Evolutionary conservation across 2,888 invertebrate genomes (phyloP), one percentile per base, ranked within the genome.

Genomic region (Gastracanthus pulcherrimus): DNA sequence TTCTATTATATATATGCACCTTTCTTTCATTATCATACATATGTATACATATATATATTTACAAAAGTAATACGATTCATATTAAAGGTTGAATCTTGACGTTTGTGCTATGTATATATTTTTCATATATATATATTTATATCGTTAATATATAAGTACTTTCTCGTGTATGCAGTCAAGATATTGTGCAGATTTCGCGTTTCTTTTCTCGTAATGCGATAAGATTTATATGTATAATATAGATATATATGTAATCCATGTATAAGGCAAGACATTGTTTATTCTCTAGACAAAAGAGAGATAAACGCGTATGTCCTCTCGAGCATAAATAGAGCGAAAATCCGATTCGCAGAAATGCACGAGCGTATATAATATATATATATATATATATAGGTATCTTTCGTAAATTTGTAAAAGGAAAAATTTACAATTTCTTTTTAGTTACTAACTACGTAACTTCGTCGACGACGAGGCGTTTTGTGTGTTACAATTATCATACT

Each of bases 141-240:
- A 41, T n/a, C 23, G 9, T 71, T 41, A 55, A 66, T 64, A 45
- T 74, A 81, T 83, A 83, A 83, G 83, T 83, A 83, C 83, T 83
- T 83, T 83, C 81, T 75, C 38, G 51, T 69, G 62, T 78, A 81
- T 81, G 81, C 81, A 81, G 83, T 83, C 83, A 60, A 81, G 72
- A 81, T 66, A 58, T 81, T 83, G 75, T 83, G 81, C 83, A 75
- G 70, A 31, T 81, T 76, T 80, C 58, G 36, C 76, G 62, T 19
- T 58, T 58, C 58, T 41, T 19, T 34, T 55, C 23, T 67, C 31
- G 3, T 38, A 29, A 62, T 66, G 16, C 36, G 41, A 36, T 67
- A 69, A 58, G 41, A 55, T 76, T 62, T 64, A 45, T 62, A 19
- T 62, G 55, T 72, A 29, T 51, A 36, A 64, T 60, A 69, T 69